Evolutionary conservation across 2,888 invertebrate species (phyloP), one percentile per base, ranked within the genome.

Genomic region (Altica lythri): DNA sequence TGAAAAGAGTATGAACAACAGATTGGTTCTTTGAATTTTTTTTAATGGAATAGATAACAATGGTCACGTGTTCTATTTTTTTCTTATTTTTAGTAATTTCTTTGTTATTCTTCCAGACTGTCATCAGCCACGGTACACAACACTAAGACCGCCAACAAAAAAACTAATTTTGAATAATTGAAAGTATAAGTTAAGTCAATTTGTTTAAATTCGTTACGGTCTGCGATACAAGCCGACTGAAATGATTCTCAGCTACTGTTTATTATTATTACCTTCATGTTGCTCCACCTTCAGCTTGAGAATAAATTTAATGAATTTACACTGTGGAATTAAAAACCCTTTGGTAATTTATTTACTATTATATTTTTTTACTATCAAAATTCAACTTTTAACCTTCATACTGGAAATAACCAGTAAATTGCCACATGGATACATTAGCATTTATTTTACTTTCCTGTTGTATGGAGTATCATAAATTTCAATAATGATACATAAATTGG

Each of bases 181-280:
- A 72, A 71, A 71, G 71, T 72, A 69, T 65, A 68, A 69, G 68
- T 69, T 64, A 60, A 70, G 70, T 72, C 72, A 72, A 73, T 73
- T 73, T 73, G 72, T 73, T 72, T 70, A 72, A 71, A 73, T 73
- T 73, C 72, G 73, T 64, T 57, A 71, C 67, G 73, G 72, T 71
- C 58, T 59, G 54, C 42, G 58, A 54, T 50, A 49, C 49, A 34
- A 40, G 50, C 55, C 55, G 55, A 49, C 54, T 22, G 44, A 49
- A 49, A 49, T 27, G 32, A 8, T 40, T 40, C 9, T 46, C 5
- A 34, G 47, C 53, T 48, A 48, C 53, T 43, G 48, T 43, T 43
- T 38, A 53, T 53, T 53, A 53, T 35, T 42, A 53, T 27, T 40
- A 46, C 18, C 2, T 22, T 9, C 14, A 13, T 6, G n/a, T 8